phyloP scores from a whole-genome alignment of 2,888 invertebrate genomes.

The Thera obeliscata region DNA sequence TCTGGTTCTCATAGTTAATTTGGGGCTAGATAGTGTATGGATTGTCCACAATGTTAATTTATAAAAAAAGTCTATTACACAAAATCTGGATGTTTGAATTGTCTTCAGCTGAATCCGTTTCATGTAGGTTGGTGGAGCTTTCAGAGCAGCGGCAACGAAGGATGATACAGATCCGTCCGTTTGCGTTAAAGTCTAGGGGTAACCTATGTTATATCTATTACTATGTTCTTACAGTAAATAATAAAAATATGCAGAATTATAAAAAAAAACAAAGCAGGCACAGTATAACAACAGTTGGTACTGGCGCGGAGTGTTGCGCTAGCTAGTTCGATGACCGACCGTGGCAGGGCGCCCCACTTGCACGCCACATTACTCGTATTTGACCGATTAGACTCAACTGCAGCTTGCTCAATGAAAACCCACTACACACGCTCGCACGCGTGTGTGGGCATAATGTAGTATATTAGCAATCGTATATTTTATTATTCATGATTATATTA shows the following conservation, averaged over 20 bases:
- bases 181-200: too few species aligned
- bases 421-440: constrained; percentile 60
- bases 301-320: constrained; percentile 33
- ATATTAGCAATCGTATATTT: constrained; percentile 24
- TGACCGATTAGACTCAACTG: constrained; percentile 65
- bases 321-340: constrained; percentile 74
- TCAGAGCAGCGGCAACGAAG: background rate
- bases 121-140: background rate
- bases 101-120: background rate
- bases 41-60: too few species aligned
- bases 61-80: constrained; percentile 37
- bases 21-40: too few species aligned
- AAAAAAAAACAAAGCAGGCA: constrained; percentile 11
- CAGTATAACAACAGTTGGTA: constrained; percentile 17
- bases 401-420: constrained; percentile 67
- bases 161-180: too few species aligned
- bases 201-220: too few species aligned
- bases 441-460: constrained; percentile 32
- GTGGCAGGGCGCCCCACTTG: constrained; percentile 57
- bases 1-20: too few species aligned
- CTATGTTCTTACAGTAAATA: background rate
- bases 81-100: constrained; percentile 7
- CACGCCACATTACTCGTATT: constrained; percentile 55
- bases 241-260: constrained; percentile 3
- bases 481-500: constrained; percentile 12